Conservation (phyloP, 1,140 invertebrate genomes). For the Hestina assimilis region DNA sequence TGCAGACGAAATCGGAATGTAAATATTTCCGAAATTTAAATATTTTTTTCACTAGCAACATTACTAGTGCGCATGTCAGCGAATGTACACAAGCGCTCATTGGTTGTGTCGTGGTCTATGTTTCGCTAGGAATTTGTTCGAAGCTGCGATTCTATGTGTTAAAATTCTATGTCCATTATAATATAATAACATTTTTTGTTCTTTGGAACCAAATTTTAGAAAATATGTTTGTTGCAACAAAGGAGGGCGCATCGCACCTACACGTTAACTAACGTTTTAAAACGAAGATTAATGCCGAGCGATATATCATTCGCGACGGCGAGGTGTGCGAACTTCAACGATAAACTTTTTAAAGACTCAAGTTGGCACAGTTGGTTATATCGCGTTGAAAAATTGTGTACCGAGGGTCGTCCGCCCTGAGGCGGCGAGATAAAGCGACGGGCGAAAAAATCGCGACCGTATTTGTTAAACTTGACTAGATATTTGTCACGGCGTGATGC, state of each 20-base stretch:
- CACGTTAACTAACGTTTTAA: conserved; percentile 32
- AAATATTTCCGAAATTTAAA: too few relatives aligned
- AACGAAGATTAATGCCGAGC: conserved; percentile 60
- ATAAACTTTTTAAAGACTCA: conserved; percentile 77
- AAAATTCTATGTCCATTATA: too few relatives aligned
- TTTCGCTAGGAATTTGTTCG: too few relatives aligned
- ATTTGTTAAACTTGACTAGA: conserved; percentile 67
- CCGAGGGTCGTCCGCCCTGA: conserved; percentile 58
- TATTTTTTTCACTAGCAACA: too few relatives aligned
- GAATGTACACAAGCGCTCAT: too few relatives aligned
- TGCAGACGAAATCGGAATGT: too few relatives aligned
- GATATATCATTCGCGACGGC: conserved; percentile 62
- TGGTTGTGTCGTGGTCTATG: too few relatives aligned
- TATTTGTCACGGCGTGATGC: conserved; percentile 66
- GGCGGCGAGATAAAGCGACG: conserved; percentile 57
- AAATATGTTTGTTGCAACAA: background rate
- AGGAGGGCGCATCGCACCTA: background rate
- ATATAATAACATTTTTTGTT: too few relatives aligned
- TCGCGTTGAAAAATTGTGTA: conserved; percentile 74
- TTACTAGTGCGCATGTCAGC: too few relatives aligned
- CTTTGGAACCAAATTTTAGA: too few relatives aligned
- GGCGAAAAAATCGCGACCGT: conserved; percentile 58
- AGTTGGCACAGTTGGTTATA: conserved; percentile 56
- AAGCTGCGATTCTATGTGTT: too few relatives aligned
- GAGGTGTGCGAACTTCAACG: conserved; percentile 63